A percentile compares a stretch with the other conserved stretches of the same genome.
phyloP scores from a whole-genome alignment of 1,140 invertebrate species.

The Pachyrhynchus sulphureomaculatus region DNA sequence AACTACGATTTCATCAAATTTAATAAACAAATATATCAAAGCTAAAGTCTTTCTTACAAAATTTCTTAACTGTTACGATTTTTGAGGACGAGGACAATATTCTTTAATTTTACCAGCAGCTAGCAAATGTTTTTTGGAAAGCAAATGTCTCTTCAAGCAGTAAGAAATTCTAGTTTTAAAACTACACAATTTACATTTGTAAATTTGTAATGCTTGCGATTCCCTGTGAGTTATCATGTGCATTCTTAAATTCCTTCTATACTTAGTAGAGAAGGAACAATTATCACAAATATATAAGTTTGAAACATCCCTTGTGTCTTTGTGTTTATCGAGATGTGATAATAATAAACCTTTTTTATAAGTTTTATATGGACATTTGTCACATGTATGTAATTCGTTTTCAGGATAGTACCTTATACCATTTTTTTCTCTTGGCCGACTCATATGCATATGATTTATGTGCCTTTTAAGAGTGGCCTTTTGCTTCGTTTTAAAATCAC shows the following conservation, averaged over 20 bases:
- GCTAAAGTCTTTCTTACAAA: no score
- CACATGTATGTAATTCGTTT: background rate
- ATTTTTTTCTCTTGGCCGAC: background rate
- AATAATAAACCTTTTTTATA: slow-evolving; percentile 1
- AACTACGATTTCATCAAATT: background rate
- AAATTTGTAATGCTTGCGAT: background rate
- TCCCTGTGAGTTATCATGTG: slow-evolving; percentile 16
- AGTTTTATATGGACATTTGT: slow-evolving; percentile 11
- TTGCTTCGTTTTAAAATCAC: slow-evolving; percentile 1
- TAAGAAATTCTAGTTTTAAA: slow-evolving; percentile 7
- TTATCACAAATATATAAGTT: slow-evolving; percentile 15
- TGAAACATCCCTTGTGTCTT: background rate
- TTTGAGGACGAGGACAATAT: background rate
- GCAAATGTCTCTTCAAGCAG: slow-evolving; percentile 16
- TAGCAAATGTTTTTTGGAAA: slow-evolving; percentile 13
- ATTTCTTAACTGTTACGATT: no score
- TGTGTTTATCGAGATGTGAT: slow-evolving; percentile 20
- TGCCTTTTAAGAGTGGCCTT: slow-evolving; percentile 11
- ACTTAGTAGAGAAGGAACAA: slow-evolving; percentile 14
- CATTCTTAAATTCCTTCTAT: slow-evolving; percentile 11
- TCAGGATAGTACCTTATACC: background rate
- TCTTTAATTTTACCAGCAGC: background rate
- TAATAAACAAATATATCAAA: no score
- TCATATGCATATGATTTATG: background rate
- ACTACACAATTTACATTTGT: slow-evolving; percentile 13